Evolutionary conservation across 2,888 invertebrate genomes (phyloP).

Genomic region (Tryphoninae sp.): DNA sequence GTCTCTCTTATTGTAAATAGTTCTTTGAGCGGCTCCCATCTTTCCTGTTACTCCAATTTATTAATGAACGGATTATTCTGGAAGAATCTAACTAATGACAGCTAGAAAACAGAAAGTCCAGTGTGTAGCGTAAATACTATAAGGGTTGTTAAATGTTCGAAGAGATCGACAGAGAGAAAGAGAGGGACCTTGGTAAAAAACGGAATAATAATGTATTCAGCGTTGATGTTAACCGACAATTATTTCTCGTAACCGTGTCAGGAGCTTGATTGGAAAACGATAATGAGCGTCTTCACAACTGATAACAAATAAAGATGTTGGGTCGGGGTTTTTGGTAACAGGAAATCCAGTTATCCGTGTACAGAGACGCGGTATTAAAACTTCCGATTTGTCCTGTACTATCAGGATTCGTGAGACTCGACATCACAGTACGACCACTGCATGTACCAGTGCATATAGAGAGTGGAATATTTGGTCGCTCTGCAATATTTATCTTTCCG

Average conservation of each 20-base stretch:
- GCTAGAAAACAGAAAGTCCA: background rate
- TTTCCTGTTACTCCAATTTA: too few species aligned
- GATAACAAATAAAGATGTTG: constrained; percentile 25
- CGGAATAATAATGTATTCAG: too few species aligned
- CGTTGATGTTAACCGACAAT: background rate
- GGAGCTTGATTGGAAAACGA: constrained; percentile 76
- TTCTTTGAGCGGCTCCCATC: too few species aligned
- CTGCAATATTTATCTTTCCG: constrained; percentile 39
- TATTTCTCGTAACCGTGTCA: constrained; percentile 28
- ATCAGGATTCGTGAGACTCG: background rate
- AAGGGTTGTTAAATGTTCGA: background rate
- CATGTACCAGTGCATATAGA: constrained; percentile 12
- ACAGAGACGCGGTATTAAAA: background rate
- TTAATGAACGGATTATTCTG: too few species aligned
- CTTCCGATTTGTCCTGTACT: background rate
- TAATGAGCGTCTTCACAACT: constrained; percentile 73
- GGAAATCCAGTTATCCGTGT: background rate
- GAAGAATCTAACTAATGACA: background rate
- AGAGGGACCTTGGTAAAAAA: background rate
- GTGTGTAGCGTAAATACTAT: background rate
- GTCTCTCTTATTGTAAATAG: too few species aligned
- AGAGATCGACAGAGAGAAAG: background rate
- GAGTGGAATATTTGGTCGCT: constrained; percentile 58
- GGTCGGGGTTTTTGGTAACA: background rate
- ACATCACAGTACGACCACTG: background rate